Percentiles rank a stretch among this genome's conserved stretches.
phyloP scores from a whole-genome alignment of 2,113 vertebrate species.

The Salminus brasiliensis region DNA sequence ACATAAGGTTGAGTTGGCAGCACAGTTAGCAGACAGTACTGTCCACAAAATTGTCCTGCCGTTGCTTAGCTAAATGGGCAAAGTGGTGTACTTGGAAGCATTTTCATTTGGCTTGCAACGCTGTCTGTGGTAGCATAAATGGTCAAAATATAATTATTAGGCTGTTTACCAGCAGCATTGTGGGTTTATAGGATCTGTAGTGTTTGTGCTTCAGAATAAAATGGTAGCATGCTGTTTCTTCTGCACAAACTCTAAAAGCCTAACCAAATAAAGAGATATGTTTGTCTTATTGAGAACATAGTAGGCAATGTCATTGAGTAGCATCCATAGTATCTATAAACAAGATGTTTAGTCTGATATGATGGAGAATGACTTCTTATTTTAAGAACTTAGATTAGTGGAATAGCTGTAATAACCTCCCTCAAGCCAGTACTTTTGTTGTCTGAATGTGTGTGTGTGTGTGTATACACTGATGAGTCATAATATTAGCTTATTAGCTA shows the following conservation, averaged over 20 bases:
- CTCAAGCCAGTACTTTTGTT: no score
- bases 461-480: no score
- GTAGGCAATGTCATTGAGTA: not conserved
- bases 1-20: not conserved
- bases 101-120: not conserved
- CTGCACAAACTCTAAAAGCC: no score
- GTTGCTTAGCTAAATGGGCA: slow-evolving; percentile 2
- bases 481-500: no score
- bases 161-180: slow-evolving; percentile 7
- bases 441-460: not conserved
- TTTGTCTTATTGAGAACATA: not conserved
- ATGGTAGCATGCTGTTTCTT: no score
- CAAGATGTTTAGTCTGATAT: not conserved
- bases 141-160: slow-evolving; percentile 24
- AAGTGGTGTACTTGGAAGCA: not conserved
- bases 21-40: not conserved
- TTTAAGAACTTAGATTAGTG: not conserved
- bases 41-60: not conserved
- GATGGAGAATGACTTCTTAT: not conserved
- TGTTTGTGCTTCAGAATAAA: no score
- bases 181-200: slow-evolving; percentile 32
- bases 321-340: not conserved
- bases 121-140: slow-evolving; percentile 6
- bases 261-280: no score
- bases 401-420: not conserved